Evolutionary conservation across 2,113 vertebrate species (phyloP).

Genomic region (Catagonus wagneri): DNA sequence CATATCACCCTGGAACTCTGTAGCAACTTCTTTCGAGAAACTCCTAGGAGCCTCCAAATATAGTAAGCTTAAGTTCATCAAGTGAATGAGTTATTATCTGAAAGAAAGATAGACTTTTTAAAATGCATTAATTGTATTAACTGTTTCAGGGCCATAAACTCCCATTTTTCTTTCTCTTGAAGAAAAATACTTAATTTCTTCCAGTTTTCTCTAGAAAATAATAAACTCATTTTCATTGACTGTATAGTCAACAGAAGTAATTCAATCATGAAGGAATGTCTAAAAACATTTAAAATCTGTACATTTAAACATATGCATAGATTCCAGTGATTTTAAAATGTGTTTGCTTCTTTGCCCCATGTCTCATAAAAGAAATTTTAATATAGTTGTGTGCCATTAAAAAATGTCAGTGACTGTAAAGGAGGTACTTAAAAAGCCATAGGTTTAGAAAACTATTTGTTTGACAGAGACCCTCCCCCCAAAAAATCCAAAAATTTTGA

Average conservation of each 20-base stretch:
- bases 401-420: background rate
- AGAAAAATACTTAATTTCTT: conserved; percentile 32
- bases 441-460: background rate
- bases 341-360: background rate
- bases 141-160: background rate
- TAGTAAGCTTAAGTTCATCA: conserved; percentile 37
- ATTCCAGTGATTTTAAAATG: background rate
- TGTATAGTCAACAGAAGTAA: conserved; percentile 6
- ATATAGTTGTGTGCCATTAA: background rate
- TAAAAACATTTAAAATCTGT: background rate
- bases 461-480: background rate
- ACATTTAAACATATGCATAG: background rate
- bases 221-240: background rate
- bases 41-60: background rate
- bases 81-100: conserved; percentile 51
- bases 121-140: background rate
- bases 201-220: background rate
- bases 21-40: conserved; percentile 38
- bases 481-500: background rate
- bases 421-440: background rate
- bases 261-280: background rate
- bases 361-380: conserved; percentile 14
- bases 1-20: conserved; percentile 24
- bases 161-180: background rate
- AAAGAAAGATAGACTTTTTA: background rate